Evolutionary conservation across 2,888 invertebrate species (phyloP), one percentile per base, ranked within the genome.

Genomic region (Torymus tubicola): DNA sequence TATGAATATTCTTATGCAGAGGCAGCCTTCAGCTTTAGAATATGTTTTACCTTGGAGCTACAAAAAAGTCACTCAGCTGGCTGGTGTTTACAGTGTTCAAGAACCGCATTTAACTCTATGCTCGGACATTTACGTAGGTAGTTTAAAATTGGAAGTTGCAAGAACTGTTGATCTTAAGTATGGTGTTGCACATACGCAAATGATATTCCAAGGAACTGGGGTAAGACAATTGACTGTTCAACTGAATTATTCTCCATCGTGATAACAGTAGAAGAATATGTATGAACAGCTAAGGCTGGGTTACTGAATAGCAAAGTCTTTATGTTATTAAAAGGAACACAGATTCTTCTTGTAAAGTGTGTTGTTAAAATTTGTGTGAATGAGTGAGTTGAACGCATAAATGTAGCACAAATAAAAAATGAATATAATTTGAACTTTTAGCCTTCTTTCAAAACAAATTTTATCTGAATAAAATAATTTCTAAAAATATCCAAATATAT

Each of bases 91-190:
- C n/a, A n/a, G n/a, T n/a, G n/a, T n/a, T 13, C 98, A 98, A 88
- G 98, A 99, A 87, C 98, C 98, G 2, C 99, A 99, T 90, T 99
- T 99, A 99, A 99, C 99, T 14, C 92, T 99, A 82, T 98, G 98
- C 91, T 98, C 97, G 89, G 97, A 98, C 86, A 94, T 96, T 80
- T 98, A 95, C 90, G 95, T 98, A 1, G 99, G 99, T 84, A 96
- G 96, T 84, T 92, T 99, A 73, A 99, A 99, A 92, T 91, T 99
- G 75, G 99, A 99, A 91, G 98, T 99, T n/a, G 96, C 97, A 0
- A 94, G 95, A 87, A 96, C 96, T 86, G 97, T 98, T 12, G 99
- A 99, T 91, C 95, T 97, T 0, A 95, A 96, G 88, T 98, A 98
- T 90, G 96, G 99, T 67, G 94, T 97, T 31, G 96, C 96, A 83